Evolutionary conservation across 2,797 vertebrate species (phyloP), one percentile per base, ranked within the genome.

Genomic region (Choloepus didactylus): DNA sequence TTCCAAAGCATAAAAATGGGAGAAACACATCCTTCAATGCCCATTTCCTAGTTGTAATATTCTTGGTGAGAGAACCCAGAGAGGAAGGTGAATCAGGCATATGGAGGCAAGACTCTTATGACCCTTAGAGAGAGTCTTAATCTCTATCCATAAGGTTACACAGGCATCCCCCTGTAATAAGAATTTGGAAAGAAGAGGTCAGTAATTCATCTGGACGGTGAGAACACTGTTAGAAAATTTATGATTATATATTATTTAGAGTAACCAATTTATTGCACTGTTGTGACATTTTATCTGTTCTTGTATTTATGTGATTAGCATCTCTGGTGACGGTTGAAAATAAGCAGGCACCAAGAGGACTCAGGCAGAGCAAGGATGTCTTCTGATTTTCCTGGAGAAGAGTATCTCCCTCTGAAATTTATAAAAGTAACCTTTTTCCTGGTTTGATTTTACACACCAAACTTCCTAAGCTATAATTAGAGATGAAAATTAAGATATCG

Each of bases 401-500:
- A 93, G 35, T 87, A 19, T 64, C 18, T 82, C 14, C n/a, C 38
- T 93, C 54, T 89, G 25, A 88, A 72, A 93, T 90, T 77, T 81
- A 66, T 76, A 76, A 90, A 90, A 87, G 29, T 14, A 6, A 93
- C 94, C 19, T 92, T 64, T 90, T 56, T 8, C 14, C 83, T 77
- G 29, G 21, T 69, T 91, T 83, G 7, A 9, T 95, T 18, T 93
- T 93, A 64, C 23, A 18, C 59, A 8, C 35, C 60, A 95, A 64
- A 87, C 51, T 91, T 35, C 62, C 12, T 27, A 27, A 73, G 15
- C 73, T 86, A 15, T 60, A 70, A 75, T 72, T 90, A 73, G 46
- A 91, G 54, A 35, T 76, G 56, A 81, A 93, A 92, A 69, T 93
- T 66, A 91, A 79, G 80, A 84, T 89, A 96, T 95, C 62, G 87